Evolutionary conservation across 2,113 vertebrate species (phyloP).

Genomic region (Tretioscincus oriximinensis): DNA sequence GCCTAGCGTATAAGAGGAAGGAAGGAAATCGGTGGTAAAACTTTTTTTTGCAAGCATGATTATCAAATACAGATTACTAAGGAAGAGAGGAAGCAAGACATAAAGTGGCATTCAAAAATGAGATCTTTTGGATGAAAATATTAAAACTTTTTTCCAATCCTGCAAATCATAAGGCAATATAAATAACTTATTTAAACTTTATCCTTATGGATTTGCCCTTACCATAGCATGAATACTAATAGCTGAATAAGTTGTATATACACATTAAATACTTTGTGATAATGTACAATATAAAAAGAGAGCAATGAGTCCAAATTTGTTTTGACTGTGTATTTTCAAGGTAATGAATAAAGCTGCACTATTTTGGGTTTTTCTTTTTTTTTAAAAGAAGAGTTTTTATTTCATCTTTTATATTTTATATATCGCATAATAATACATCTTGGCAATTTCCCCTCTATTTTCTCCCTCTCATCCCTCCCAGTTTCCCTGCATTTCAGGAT

Average conservation of each 20-base stretch:
- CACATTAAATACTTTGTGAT: not conserved
- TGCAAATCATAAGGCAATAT: not conserved
- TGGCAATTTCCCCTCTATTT: no score
- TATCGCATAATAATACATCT: no score
- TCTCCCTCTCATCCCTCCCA: no score
- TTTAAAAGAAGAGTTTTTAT: no score
- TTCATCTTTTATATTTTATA: no score
- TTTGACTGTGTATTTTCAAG: not conserved
- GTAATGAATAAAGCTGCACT: not conserved
- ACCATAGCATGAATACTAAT: not conserved
- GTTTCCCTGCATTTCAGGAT: no score
- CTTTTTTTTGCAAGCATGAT: not conserved
- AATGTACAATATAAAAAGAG: not conserved
- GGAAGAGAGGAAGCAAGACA: not conserved
- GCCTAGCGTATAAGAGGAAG: constrained; percentile 24
- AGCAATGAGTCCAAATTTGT: not conserved
- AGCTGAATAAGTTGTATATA: not conserved
- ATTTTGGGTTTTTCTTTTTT: no score
- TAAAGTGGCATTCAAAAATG: not conserved
- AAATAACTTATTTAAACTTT: not conserved
- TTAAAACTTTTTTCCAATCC: not conserved
- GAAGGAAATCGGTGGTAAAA: constrained; percentile 52
- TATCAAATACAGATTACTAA: constrained; percentile 23
- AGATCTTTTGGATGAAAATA: not conserved
- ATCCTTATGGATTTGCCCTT: not conserved